Conservation (phyloP, 2,888 invertebrate species). For the Agrochola litura region DNA sequence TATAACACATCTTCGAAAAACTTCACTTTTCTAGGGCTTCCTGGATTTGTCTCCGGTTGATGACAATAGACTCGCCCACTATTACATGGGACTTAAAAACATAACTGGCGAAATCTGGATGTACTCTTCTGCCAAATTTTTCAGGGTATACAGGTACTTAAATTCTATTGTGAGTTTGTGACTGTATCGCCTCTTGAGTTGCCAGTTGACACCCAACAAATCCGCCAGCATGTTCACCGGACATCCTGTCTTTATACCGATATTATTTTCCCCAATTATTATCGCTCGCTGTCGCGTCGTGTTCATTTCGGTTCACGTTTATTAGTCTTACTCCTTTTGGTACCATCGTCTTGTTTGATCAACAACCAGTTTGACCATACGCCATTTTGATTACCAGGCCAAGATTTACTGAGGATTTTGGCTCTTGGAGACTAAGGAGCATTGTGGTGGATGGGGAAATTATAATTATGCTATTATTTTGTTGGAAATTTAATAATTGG, state of each 20-base stretch:
- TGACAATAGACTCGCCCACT: too few relatives aligned
- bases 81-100: too few relatives aligned
- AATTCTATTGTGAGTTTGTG: too few relatives aligned
- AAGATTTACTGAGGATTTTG: conserved; percentile 44
- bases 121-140: too few relatives aligned
- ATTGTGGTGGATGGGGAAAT: background rate
- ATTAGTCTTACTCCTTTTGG: conserved; percentile 53
- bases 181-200: too few relatives aligned
- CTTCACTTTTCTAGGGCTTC: too few relatives aligned
- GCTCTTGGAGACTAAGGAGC: conserved; percentile 16
- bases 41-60: too few relatives aligned
- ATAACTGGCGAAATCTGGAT: too few relatives aligned
- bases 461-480: conserved; percentile 1
- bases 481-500: background rate
- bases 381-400: conserved; percentile 53
- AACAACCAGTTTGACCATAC: conserved; percentile 60
- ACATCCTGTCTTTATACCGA: background rate
- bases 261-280: conserved; percentile 59
- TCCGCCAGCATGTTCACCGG: conserved; percentile 25
- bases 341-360: conserved; percentile 49
- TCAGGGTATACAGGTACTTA: too few relatives aligned
- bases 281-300: conserved; percentile 40
- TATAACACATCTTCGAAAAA: background rate
- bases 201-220: background rate
- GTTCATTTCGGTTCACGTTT: conserved; percentile 52